Evolutionary conservation across 2,113 vertebrate species (phyloP), one percentile per base, ranked within the genome.

Genomic region (Pampusana beccarii): DNA sequence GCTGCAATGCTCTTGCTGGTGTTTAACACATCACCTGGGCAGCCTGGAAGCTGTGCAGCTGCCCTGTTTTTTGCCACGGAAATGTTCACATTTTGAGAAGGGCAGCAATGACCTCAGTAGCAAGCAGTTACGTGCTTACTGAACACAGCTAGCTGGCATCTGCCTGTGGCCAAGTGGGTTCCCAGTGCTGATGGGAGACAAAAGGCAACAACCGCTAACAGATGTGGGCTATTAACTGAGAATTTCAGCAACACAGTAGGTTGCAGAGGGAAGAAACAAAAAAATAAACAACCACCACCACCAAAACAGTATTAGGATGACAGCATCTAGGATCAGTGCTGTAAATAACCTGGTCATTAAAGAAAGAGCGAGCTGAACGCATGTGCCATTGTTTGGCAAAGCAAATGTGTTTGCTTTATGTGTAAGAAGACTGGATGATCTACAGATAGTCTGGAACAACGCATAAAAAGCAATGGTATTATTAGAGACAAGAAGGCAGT

Each of bases 201-300:
- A 88, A 60, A 65, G 28, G 29, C 18, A 66, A 65, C 16, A 65
- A 50, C 21, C 14, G 10, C n/a, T 42, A 78, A 50, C 16, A 91
- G 60, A 80, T 1, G 1, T 28, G 46, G n/a, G 36, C 86, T 72
- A 61, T 80, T 57, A 88, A 86, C 50, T 44, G 40, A 83, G 50
- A 88, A 80, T 62, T 85, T 79, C 48, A 84, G 54, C 38, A 89
- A 44, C 54, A 65, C 31, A 91, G 53, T 15, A 91, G 69, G 56
- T 58, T 78, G 28, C 19, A 86, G 25, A 80, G n/a, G 24, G 34
- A 42, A 89, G 40, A 6, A 84, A 87, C 65, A 40, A 0, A 48
- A 24, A 34, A 74, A 58, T 18, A 25, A 51, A 51, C 12, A 51
- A 51, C 23, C 21, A 51, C 25, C 21, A 51, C 28, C 5, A 40